Percentiles rank a stretch among this genome's conserved stretches.
phyloP scores from a whole-genome alignment of 2,113 vertebrate genomes.

The Physeter macrocephalus region DNA sequence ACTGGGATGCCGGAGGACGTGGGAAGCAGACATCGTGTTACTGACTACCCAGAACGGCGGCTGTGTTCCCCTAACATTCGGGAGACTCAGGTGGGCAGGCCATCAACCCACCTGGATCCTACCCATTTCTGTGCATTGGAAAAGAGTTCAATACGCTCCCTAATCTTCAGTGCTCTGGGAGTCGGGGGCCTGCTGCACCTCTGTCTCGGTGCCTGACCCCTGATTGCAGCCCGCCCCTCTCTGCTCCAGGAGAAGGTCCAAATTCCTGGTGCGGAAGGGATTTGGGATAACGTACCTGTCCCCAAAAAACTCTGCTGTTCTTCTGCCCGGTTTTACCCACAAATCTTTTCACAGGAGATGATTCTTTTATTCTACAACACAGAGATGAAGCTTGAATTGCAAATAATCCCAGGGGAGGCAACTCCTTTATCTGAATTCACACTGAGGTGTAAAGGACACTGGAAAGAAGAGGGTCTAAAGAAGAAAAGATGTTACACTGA shows the following conservation, averaged over 20 bases:
- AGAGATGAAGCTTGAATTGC: constrained; percentile 4
- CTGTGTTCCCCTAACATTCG: background rate
- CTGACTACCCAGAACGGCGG: background rate
- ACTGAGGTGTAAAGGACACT: background rate
- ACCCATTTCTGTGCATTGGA: background rate
- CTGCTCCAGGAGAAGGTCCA: background rate
- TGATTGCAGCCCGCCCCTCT: background rate
- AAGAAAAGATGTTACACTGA: background rate
- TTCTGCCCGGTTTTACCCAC: background rate
- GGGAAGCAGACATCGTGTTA: background rate
- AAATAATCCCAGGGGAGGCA: background rate
- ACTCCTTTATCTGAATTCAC: constrained; percentile 25
- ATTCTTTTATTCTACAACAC: constrained; percentile 2
- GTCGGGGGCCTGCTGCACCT: background rate
- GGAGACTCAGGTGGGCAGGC: background rate
- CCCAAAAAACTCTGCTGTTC: background rate
- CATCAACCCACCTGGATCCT: background rate
- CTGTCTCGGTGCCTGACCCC: background rate
- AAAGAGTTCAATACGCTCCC: background rate
- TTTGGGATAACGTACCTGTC: background rate
- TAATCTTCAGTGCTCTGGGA: background rate
- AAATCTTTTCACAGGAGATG: constrained; percentile 12
- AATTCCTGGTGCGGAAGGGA: background rate
- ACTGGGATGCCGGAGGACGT: background rate
- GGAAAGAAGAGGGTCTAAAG: background rate